A percentile compares a stretch with the other conserved stretches of the same genome.
Evolutionary conservation across 1,140 invertebrate species (phyloP).

Genomic region (Solenopsis fugax): DNA sequence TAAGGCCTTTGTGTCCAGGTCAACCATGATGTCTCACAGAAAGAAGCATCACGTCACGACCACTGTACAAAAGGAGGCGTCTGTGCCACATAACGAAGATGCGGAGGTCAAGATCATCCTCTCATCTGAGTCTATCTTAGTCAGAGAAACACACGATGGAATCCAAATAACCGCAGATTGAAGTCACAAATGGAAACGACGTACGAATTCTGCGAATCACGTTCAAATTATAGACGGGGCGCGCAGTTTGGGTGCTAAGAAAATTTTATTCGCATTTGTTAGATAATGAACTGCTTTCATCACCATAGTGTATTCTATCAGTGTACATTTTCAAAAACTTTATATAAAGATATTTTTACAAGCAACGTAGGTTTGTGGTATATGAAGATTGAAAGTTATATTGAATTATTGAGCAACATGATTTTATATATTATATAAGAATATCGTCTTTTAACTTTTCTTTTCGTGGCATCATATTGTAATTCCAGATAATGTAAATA

Average conservation of each 20-base stretch:
- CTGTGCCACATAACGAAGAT: conserved; percentile 53
- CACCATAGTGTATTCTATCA: conserved; percentile 68
- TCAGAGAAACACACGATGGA: conserved; percentile 67
- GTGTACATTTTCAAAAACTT: conserved; percentile 63
- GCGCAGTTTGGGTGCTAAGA: conserved; percentile 21
- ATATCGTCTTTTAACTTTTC: neutral
- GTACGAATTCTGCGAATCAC: neutral
- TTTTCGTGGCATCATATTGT: conserved; percentile 26
- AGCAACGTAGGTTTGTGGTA: conserved; percentile 46
- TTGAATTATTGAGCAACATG: conserved; percentile 19
- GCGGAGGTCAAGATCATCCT: conserved; percentile 62
- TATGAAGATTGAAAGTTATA: conserved; percentile 33
- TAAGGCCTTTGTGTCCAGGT: conserved; percentile 88
- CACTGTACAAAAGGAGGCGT: conserved; percentile 79
- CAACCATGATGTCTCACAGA: conserved; percentile 88
- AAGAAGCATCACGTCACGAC: conserved; percentile 86
- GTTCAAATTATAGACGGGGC: neutral
- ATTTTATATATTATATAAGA: conserved; percentile 4
- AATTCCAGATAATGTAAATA: conserved; percentile 38
- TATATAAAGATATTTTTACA: conserved; percentile 77
- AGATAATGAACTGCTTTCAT: conserved; percentile 62
- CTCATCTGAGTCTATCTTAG: conserved; percentile 64
- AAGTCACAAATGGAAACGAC: conserved; percentile 23
- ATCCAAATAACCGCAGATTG: conserved; percentile 74
- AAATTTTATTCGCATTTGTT: conserved; percentile 66